Evolutionary conservation across 1,140 invertebrate genomes (phyloP).

Genomic region (Microplitis demolitor): DNA sequence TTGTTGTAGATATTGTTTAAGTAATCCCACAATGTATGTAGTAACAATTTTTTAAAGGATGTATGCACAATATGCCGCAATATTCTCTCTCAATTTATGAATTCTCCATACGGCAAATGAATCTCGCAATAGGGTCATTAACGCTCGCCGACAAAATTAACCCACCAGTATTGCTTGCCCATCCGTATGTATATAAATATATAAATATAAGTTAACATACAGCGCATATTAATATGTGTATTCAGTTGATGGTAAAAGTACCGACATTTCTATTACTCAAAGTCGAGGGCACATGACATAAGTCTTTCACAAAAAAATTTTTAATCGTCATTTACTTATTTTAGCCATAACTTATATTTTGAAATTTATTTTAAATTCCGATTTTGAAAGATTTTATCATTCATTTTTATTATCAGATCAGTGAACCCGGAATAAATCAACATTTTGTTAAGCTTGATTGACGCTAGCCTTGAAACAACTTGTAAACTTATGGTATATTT

Average conservation of each 20-base stretch:
- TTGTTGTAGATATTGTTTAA: too few species aligned
- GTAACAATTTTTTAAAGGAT: too few species aligned
- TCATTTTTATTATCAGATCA: not conserved
- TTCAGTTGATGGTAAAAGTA: constrained; percentile 10
- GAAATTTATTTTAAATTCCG: not conserved
- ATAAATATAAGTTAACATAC: not conserved
- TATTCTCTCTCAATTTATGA: too few species aligned
- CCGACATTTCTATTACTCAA: constrained; percentile 3
- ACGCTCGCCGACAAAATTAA: too few species aligned
- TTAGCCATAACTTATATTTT: not conserved
- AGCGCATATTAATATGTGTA: not conserved
- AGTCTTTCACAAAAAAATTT: not conserved
- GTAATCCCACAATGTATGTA: too few species aligned
- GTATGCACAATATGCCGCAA: too few species aligned
- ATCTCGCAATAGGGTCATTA: too few species aligned
- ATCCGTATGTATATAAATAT: not conserved
- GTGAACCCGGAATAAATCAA: constrained; percentile 24
- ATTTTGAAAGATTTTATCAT: too few species aligned
- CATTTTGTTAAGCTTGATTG: constrained; percentile 19
- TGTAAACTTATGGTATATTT: not conserved
- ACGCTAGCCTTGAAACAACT: constrained; percentile 28
- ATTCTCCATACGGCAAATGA: too few species aligned
- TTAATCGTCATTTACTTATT: not conserved
- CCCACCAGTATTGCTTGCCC: too few species aligned
- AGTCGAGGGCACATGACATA: constrained; percentile 12